These are phyloP conservation scores for Ectemnius continuus DNA, from an alignment of 2,888 invertebrate genomes.

Conservation along the genomic window DNA sequence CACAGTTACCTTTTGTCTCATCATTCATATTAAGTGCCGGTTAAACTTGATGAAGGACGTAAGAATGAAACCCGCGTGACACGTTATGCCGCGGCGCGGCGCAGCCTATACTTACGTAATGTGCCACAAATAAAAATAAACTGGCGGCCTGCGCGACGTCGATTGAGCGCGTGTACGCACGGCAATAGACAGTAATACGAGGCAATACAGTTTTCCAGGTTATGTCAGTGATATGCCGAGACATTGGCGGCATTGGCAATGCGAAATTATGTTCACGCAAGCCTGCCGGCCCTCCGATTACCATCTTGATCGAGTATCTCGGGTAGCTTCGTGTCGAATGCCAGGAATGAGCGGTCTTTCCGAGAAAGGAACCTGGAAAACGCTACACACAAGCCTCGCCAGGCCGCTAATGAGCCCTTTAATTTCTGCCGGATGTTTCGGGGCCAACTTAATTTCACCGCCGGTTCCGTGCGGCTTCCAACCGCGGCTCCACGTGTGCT, in stretches of 20 bases:
- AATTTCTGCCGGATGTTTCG: conserved; percentile 19
- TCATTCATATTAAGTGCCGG: no score
- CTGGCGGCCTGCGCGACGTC: conserved; percentile 1
- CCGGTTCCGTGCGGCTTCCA: neutral
- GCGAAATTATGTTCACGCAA: conserved; percentile 52
- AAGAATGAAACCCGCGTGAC: conserved; percentile 56
- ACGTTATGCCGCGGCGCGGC: conserved; percentile 41
- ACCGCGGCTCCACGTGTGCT: neutral
- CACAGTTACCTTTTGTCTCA: no score
- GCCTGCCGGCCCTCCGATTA: conserved; percentile 36
- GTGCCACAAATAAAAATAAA: conserved; percentile 58
- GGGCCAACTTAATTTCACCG: neutral
- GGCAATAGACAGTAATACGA: conserved; percentile 34
- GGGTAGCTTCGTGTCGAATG: conserved; percentile 2
- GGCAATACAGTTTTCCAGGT: conserved; percentile 54
- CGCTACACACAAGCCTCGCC: neutral
- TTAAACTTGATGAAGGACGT: conserved; percentile 52
- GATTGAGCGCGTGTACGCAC: neutral
- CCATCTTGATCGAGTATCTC: conserved; percentile 16
- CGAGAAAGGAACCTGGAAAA: conserved; percentile 11
- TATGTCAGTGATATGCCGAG: conserved; percentile 46
- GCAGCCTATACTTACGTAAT: conserved; percentile 51
- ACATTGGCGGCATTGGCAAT: conserved; percentile 38
- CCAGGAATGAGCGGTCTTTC: conserved; percentile 16
- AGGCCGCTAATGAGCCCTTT: conserved; percentile 16